Evolutionary conservation across 2,797 vertebrate genomes (phyloP), one percentile per base, ranked within the genome.

Genomic region (Octomys mimax): DNA sequence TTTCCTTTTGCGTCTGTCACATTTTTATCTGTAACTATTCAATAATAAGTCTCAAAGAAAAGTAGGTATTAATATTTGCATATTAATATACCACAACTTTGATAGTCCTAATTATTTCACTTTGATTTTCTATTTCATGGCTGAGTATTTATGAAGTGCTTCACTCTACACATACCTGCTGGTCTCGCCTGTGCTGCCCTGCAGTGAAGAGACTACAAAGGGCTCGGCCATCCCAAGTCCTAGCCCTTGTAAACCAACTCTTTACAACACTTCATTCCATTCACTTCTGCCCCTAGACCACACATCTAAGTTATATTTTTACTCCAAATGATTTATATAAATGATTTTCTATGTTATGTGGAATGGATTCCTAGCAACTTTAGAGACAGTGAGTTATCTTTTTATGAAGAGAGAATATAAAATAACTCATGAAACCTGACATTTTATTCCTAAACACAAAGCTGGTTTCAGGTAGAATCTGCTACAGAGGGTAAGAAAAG

Each of bases 101-200:
- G 89, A 68, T 0, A 77, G 12, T 70, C 26, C 36, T 61, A 61
- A 42, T 88, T 75, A 81, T 36, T 92, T 90, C 66, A 33, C 95
- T 95, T 89, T 83, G 36, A 83, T 85, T 94, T 96, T 88, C 66
- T 64, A 94, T 91, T 89, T 96, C 80, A 91, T 85, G 70, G 19
- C 83, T 92, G 79, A 87, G n/a, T 70, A 70, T 73, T 90, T 87
- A 52, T 61, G 61, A 88, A 86, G 61, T 77, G 46, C 75, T 86
- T 89, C 36, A 1, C 12, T n/a, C 68, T 80, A 31, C 26, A 64
- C 62, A 70, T 1, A 19, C 52, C 42, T 89, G 8, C 42, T 4
- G 33, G 18, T n/a, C 80, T 85, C 39, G 33, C 83, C 87, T 61
- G 19, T 61, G 85, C 90, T 97, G 85, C 82, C 9, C 42, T 70